These are phyloP conservation scores for Etia nguti DNA, from an alignment of 2,113 vertebrate genomes.

Conservation along the genomic window DNA sequence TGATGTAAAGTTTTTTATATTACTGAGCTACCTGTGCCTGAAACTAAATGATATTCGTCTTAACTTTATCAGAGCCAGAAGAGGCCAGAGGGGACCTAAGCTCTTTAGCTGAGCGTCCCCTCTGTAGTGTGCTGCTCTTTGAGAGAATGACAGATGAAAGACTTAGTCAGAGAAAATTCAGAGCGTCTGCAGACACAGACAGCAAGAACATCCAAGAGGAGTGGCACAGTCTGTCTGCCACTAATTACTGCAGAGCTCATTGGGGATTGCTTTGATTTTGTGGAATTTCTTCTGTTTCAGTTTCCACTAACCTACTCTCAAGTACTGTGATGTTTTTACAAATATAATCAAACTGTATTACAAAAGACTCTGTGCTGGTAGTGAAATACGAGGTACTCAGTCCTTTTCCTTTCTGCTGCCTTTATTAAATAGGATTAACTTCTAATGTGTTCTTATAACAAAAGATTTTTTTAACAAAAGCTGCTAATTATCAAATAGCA, in stretches of 20 bases:
- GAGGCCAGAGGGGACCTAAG: not conserved
- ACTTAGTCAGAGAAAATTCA: conserved; percentile 6
- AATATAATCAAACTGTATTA: not conserved
- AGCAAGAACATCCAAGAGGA: conserved; percentile 11
- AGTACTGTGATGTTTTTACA: not conserved
- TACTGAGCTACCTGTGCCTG: not conserved
- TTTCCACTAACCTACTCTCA: not conserved
- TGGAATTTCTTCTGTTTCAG: not conserved
- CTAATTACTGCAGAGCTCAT: not conserved
- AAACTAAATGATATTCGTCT: not conserved
- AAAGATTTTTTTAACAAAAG: not conserved
- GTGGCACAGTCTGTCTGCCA: not conserved
- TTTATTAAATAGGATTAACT: not conserved
- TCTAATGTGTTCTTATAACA: not conserved
- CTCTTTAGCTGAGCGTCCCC: not conserved
- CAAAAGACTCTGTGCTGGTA: not conserved
- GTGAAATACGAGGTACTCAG: not conserved
- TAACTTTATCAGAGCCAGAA: not conserved
- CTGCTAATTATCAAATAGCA: not conserved
- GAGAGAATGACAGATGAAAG: conserved; percentile 2
- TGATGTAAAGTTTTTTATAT: not conserved
- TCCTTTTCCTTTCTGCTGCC: not conserved
- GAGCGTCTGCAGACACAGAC: conserved; percentile 6
- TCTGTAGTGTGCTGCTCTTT: not conserved
- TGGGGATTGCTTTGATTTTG: conserved; percentile 10